Percentiles rank a stretch among this genome's conserved stretches.
Evolutionary conservation across 2,888 invertebrate species (phyloP).

Genomic region (Ryuthela nishihirai): DNA sequence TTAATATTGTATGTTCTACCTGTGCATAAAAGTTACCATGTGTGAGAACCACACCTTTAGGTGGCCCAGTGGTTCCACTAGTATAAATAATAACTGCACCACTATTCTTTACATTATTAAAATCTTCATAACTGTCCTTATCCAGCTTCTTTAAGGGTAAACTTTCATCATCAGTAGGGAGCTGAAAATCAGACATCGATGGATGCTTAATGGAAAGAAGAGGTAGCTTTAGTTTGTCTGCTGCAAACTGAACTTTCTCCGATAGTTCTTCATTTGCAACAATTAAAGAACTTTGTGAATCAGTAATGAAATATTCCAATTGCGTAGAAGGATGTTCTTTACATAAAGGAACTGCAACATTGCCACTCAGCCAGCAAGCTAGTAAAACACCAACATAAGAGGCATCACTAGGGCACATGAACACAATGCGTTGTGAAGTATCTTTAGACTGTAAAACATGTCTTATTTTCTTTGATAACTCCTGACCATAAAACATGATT

Average conservation of each 20-base stretch:
- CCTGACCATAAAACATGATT: slow-evolving; percentile 44
- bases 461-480: not conserved
- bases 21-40: slow-evolving; percentile 68
- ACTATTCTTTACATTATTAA: slow-evolving; percentile 44
- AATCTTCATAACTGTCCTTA: not conserved
- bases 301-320: slow-evolving; percentile 69
- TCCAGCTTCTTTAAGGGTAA: not conserved
- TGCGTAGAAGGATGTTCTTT: slow-evolving; percentile 66
- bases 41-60: slow-evolving; percentile 78
- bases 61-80: slow-evolving; percentile 78
- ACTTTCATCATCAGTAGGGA: not conserved
- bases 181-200: slow-evolving; percentile 53
- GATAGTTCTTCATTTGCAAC: slow-evolving; percentile 64
- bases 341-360: slow-evolving; percentile 78
- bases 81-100: slow-evolving; percentile 82
- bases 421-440: slow-evolving; percentile 58
- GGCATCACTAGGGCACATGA: slow-evolving; percentile 74
- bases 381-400: slow-evolving; percentile 74
- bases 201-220: slow-evolving; percentile 59
- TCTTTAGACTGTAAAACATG: not conserved
- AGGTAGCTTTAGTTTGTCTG: slow-evolving; percentile 53
- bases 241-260: slow-evolving; percentile 59
- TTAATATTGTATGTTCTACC: too few species aligned
- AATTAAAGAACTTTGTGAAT: slow-evolving; percentile 65
- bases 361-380: slow-evolving; percentile 86